phyloP scores from a whole-genome alignment of 2,888 invertebrate species.

The Lamproptera curius region DNA sequence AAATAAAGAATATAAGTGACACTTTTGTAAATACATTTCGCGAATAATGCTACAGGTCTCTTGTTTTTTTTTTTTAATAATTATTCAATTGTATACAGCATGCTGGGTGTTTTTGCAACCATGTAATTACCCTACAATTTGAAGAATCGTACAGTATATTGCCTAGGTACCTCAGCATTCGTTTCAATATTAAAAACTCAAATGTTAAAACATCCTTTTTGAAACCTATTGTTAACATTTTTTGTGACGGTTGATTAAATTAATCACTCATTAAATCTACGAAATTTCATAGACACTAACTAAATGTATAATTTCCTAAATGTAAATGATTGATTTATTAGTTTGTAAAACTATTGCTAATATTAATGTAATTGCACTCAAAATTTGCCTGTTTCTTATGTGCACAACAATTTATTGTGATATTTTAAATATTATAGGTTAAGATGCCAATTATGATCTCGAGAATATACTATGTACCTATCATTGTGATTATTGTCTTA shows the following conservation, averaged over 20 bases:
- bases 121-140: not conserved
- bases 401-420: constrained; percentile 79
- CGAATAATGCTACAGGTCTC: not conserved
- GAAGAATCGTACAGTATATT: constrained; percentile 23
- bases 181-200: constrained; percentile 5
- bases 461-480: constrained; percentile 67
- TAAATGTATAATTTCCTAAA: constrained; percentile 33
- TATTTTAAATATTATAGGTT: constrained; percentile 76
- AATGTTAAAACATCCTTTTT: not conserved
- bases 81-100: not conserved
- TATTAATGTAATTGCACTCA: constrained; percentile 74
- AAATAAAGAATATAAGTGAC: constrained; percentile 4
- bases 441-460: constrained; percentile 70
- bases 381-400: constrained; percentile 78
- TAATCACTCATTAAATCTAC: constrained; percentile 6
- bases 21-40: constrained; percentile 9
- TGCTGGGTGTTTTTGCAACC: not conserved
- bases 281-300: constrained; percentile 17
- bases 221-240: constrained; percentile 9
- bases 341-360: constrained; percentile 53
- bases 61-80: not conserved
- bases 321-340: constrained; percentile 52
- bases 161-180: constrained; percentile 20
- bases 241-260: constrained; percentile 17
- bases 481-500: constrained; percentile 62